Evolutionary conservation across 2,888 invertebrate genomes (phyloP), one percentile per base, ranked within the genome.

Genomic region (Agrypnus murinus): DNA sequence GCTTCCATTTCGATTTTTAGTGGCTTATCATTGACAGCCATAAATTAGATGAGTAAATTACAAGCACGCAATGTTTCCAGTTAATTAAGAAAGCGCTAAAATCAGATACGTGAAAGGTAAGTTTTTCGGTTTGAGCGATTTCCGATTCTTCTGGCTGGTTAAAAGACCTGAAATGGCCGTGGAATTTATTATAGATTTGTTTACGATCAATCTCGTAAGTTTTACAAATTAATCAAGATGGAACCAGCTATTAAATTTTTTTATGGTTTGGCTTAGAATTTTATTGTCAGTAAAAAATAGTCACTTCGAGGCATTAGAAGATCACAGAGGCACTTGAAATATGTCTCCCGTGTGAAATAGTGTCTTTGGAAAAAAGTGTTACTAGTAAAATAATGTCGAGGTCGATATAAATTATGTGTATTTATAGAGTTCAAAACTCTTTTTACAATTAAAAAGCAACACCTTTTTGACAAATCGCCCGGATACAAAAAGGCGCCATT

Each of bases 181-280:
- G 43, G 46, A 60, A 67, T 67, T 67, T 67, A 67, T 60, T 67
- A 34, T 43, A 43, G 45, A 69, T 64, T 58, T 69, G 46, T 69
- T 69, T 64, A 69, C 69, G 69, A 69, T 69, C 58, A 46, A 68
- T 62, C 62, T 63, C 34, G 34, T 63, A 69, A 69, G 36, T 45
- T 69, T 69, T 58, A 69, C 69, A 69, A 69, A 69, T 69, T 69
- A 69, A 69, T 69, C 69, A 68, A 68, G 62, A 63, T 63, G 62
- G 34, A 46, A 38, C 25, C 45, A 38, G 68, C 63, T 36, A 63
- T 63, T 68, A 68, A 68, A 55, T 68, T 55, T 68, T 55, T 64
- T 68, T 68, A 68, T 55, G 45, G 60, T 62, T 59, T 34, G 36
- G 9, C 48, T 60, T 50, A 50, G 55, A 55, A 57, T 53, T 68